A percentile compares a stretch with the other conserved stretches of the same genome.
These are phyloP conservation scores for Empis livida DNA, from an alignment of 2,888 invertebrate genomes.

Conservation along the genomic window DNA sequence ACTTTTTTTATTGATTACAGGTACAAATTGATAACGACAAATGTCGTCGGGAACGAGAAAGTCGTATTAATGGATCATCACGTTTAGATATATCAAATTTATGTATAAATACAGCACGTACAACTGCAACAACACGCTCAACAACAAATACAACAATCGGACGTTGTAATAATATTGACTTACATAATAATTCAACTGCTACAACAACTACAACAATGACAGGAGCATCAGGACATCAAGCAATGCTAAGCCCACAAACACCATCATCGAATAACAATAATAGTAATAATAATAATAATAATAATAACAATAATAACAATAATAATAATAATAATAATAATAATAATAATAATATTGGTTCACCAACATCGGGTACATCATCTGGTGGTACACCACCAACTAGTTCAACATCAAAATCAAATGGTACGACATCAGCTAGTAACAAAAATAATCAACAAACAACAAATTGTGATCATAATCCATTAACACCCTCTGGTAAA, in stretches of 20 bases:
- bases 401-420: not conserved
- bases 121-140: not conserved
- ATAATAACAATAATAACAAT: slow-evolving; percentile 21
- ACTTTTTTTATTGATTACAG: slow-evolving; percentile 17
- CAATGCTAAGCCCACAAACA: slow-evolving; percentile 2
- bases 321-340: slow-evolving; percentile 11
- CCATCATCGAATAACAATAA: not conserved
- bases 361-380: slow-evolving; percentile 20
- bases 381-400: not conserved
- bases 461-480: slow-evolving; percentile 27
- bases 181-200: slow-evolving; percentile 25
- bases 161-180: slow-evolving; percentile 22
- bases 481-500: slow-evolving; percentile 34
- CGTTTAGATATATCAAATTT: slow-evolving; percentile 32
- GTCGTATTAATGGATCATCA: slow-evolving; percentile 23
- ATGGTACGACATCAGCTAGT: not conserved
- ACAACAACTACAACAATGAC: slow-evolving; percentile 12
- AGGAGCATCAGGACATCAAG: slow-evolving; percentile 6
- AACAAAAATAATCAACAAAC: not conserved
- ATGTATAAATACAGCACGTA: slow-evolving; percentile 17
- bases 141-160: slow-evolving; percentile 9
- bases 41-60: slow-evolving; percentile 34
- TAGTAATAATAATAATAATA: slow-evolving; percentile 12
- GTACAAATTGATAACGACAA: slow-evolving; percentile 38
- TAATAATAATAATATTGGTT: slow-evolving; percentile 27